phyloP scores from a whole-genome alignment of 2,113 vertebrate genomes.

The Petaurus breviceps region DNA sequence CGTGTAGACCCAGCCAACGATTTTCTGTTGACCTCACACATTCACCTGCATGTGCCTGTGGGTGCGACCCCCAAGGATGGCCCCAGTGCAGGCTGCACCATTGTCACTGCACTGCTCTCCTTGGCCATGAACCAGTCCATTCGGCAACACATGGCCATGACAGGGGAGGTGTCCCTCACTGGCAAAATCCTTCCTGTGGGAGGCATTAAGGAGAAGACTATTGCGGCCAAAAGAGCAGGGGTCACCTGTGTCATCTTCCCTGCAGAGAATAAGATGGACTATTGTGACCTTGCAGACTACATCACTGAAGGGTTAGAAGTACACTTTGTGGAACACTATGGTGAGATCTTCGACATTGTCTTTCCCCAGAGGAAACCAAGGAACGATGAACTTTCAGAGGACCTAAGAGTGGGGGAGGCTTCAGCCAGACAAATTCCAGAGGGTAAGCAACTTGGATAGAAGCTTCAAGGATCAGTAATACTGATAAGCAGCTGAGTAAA shows the following conservation, averaged over 20 bases:
- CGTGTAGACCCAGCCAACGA: conserved; percentile 86
- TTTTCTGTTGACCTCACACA: conserved; percentile 90
- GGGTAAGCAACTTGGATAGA: background rate
- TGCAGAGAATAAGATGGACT: conserved; percentile 95
- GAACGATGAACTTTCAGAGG: conserved; percentile 29
- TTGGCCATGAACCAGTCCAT: conserved; percentile 87
- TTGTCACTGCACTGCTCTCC: conserved; percentile 94
- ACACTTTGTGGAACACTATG: conserved; percentile 95
- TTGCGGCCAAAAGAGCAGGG: conserved; percentile 93
- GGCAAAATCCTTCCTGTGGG: conserved; percentile 98
- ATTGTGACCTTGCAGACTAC: conserved; percentile 91
- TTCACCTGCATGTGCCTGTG: conserved; percentile 97
- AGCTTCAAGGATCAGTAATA: conserved; percentile 35
- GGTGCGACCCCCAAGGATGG: conserved; percentile 98
- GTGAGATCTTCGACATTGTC: conserved; percentile 88
- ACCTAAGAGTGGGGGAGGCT: background rate
- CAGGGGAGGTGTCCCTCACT: conserved; percentile 95
- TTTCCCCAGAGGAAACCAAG: conserved; percentile 80
- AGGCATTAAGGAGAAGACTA: conserved; percentile 98
- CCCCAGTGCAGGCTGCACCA: conserved; percentile 96
- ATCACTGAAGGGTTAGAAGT: conserved; percentile 96
- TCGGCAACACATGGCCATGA: conserved; percentile 96
- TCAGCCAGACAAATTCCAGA: background rate
- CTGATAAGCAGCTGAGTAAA: conserved; percentile 73
- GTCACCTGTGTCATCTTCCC: conserved; percentile 94